Base-by-base conservation (phyloP, 1,140 invertebrate species). In the Ooceraea biroi region DNA sequence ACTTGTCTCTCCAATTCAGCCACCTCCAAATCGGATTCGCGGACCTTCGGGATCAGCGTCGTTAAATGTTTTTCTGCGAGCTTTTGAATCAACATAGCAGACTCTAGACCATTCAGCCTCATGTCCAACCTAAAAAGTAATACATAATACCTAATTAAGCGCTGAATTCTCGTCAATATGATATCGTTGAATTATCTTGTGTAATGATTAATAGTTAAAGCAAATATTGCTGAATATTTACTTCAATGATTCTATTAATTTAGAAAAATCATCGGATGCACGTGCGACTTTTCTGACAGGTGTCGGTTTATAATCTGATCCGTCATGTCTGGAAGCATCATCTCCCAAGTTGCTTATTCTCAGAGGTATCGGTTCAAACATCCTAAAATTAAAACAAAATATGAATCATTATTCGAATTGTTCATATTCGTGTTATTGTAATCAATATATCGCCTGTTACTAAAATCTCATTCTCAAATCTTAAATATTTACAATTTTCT, bases 271-370 rank as follows among this genome's bases (percentile, higher is more conserved):
- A 88, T 94, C 92, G 48, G 83, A 52, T 76, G 88, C 77, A 58
- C 68, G 41, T 1, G 61, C 46, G 7, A 68, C 77, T 85, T 58
- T 66, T 72, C 74, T 76, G 50, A 57, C 83, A 66, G 93, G 94
- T 14, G 78, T 87, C 72, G 91, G 90, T 83, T 94, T 94, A 74
- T 94, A 94, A 89, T 93, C 92, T 10, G 90, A 90, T 5, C 91
- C 92, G 72, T 93, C 91, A 0, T 86, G 87, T 50, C 77, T 85
- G n/a, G 91, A 87, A 14, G 86, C 82, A 89, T 94, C 92, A 71
- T 90, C 91, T 63, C 94, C 94, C 58, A 95, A 87, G 88, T 95
- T 95, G 74, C 92, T 93, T 83, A 95, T 93, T 80, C 88, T 92
- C 41, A 95, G 80, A 48, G 92, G 86, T 25, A 95, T 87, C 25